A percentile compares a stretch with the other conserved stretches of the same genome.
phyloP scores from a whole-genome alignment of 2,113 vertebrate species.

The Lampris incognitus region DNA sequence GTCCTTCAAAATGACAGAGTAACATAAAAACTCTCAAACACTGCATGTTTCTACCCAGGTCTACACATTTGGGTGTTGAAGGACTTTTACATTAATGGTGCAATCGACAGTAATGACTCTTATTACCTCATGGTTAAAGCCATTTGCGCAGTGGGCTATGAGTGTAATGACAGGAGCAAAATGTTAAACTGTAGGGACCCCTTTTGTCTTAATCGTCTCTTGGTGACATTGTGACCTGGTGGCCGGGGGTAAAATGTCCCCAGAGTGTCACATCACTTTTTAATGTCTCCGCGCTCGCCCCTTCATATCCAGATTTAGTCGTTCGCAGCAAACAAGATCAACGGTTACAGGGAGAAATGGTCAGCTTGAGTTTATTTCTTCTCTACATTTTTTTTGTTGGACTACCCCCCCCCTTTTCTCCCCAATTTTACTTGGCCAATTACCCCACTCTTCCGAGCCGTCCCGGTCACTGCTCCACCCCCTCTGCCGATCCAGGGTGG shows the following conservation, averaged over 20 bases:
- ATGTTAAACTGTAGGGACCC: conserved; percentile 76
- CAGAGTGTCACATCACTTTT: conserved; percentile 56
- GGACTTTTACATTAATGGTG: conserved; percentile 74
- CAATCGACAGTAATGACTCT: conserved; percentile 73
- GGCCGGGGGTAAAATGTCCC: conserved; percentile 73
- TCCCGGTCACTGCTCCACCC: too few species aligned
- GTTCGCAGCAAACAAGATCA: conserved; percentile 41
- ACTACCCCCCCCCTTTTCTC: too few species aligned
- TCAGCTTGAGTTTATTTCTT: conserved; percentile 6
- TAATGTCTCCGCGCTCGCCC: conserved; percentile 51
- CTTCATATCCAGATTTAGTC: conserved; percentile 53
- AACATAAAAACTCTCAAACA: conserved; percentile 2
- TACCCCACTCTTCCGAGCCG: too few species aligned
- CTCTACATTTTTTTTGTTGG: neutral
- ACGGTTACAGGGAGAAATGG: conserved; percentile 50
- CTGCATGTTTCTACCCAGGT: conserved; percentile 36
- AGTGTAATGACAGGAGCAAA: conserved; percentile 75
- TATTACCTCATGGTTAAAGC: conserved; percentile 78
- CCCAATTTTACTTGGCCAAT: too few species aligned
- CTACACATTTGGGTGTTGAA: conserved; percentile 58
- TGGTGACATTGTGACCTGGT: conserved; percentile 69
- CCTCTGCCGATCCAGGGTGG: too few species aligned
- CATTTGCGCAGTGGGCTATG: conserved; percentile 72
- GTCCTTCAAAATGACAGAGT: neutral
- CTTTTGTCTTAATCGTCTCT: conserved; percentile 80